Conservation (phyloP, 2,113 vertebrate species). For the Mungos mungo region DNA sequence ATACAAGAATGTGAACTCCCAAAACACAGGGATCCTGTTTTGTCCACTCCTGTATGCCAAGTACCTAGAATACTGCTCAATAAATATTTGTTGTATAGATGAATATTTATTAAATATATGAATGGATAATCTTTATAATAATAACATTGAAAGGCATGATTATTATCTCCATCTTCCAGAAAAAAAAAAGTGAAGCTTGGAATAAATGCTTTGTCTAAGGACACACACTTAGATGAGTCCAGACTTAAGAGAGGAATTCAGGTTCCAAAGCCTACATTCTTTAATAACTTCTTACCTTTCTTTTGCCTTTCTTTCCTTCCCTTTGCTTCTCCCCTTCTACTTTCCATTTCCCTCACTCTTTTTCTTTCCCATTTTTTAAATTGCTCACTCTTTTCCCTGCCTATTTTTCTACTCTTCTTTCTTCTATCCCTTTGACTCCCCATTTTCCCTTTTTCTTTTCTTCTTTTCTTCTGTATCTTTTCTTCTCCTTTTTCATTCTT, state of each 20-base stretch:
- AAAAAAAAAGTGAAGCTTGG: neutral
- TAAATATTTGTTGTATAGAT: neutral
- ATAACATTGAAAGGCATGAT: neutral
- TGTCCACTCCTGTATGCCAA: neutral
- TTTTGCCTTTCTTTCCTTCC: neutral
- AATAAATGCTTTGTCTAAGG: neutral
- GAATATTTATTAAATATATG: neutral
- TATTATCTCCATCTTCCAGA: neutral
- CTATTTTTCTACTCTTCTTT: neutral
- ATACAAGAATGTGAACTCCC: neutral
- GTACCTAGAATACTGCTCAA: neutral
- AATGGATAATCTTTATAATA: neutral
- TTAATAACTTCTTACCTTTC: neutral
- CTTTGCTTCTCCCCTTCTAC: neutral
- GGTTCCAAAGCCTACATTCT: neutral
- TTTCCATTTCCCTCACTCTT: neutral
- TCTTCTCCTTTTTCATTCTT: too few relatives aligned
- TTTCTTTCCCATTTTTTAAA: neutral
- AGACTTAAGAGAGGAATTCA: neutral
- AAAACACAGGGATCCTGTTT: neutral
- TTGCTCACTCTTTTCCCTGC: neutral
- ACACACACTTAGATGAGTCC: neutral
- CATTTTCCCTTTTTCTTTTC: neutral
- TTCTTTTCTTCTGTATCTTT: neutral
- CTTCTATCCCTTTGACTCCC: neutral